Evolutionary conservation across 2,888 invertebrate species (phyloP).

Genomic region (Drosophila pseudotalamancana): DNA sequence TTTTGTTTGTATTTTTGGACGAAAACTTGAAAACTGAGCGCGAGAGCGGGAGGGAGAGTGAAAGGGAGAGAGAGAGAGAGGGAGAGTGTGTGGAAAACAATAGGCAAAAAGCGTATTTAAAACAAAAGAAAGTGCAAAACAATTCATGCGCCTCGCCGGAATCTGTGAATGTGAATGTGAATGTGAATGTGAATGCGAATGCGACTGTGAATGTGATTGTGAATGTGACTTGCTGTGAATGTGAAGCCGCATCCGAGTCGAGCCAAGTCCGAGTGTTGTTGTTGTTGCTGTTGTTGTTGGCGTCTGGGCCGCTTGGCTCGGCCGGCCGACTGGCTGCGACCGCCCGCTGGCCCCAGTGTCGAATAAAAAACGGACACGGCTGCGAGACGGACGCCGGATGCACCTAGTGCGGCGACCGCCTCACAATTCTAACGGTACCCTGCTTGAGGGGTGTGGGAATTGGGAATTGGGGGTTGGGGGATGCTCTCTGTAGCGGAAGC

Average conservation of each 20-base stretch:
- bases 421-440: constrained; percentile 18
- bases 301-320: constrained; percentile 26
- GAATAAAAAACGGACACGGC: constrained; percentile 64
- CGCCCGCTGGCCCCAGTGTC: constrained; percentile 50
- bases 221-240: constrained; percentile 31
- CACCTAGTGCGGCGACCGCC: constrained; percentile 56
- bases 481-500: constrained; percentile 81
- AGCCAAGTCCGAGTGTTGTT: constrained; percentile 3
- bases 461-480: background rate
- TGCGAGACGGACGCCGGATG: constrained; percentile 64
- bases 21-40: constrained; percentile 38
- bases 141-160: constrained; percentile 68
- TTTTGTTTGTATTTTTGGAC: constrained; percentile 44
- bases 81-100: constrained; percentile 42
- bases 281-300: constrained; percentile 13
- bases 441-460: background rate
- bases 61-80: constrained; percentile 3
- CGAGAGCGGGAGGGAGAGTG: background rate
- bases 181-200: constrained; percentile 29
- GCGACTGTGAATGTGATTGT: constrained; percentile 15
- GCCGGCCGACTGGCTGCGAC: constrained; percentile 48
- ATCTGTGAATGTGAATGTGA: constrained; percentile 37
- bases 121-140: constrained; percentile 80
- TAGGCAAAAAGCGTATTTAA: constrained; percentile 66
- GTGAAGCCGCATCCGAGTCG: constrained; percentile 35